phyloP scores from a whole-genome alignment of 2,797 vertebrate species.

The Arvicola amphibius region DNA sequence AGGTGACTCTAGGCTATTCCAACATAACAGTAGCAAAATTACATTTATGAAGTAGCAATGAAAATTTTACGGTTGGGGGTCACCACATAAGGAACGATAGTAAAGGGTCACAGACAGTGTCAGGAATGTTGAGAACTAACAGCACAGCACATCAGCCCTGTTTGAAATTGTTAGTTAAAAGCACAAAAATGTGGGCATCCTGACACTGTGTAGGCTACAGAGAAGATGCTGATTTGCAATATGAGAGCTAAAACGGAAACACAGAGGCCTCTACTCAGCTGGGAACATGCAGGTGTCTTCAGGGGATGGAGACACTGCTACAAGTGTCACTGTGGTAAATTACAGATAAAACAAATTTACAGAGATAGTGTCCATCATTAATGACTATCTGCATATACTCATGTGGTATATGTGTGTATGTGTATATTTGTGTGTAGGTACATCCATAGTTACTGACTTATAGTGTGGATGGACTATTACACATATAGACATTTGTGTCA shows the following conservation, averaged over 20 bases:
- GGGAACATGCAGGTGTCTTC: not conserved
- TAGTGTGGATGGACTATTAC: not conserved
- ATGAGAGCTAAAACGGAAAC: not conserved
- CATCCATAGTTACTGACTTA: fast-evolving
- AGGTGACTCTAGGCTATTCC: not conserved
- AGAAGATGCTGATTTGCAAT: not conserved
- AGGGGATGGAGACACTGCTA: not conserved
- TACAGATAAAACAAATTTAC: not conserved
- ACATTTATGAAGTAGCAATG: not conserved
- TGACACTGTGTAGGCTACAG: not conserved
- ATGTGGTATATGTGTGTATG: fast-evolving
- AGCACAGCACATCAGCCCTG: not conserved
- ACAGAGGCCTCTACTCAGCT: not conserved
- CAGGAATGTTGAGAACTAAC: too few species aligned
- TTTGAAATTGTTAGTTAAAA: not conserved
- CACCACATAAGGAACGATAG: not conserved
- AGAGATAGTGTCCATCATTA: not conserved
- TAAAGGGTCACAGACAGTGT: not conserved
- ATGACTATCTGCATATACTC: not conserved
- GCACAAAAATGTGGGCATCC: not conserved
- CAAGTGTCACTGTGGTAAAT: not conserved
- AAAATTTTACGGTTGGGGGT: not conserved
- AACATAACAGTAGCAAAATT: not conserved
- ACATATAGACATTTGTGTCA: not conserved
- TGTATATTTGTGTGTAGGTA: not conserved